phyloP scores from a whole-genome alignment of 2,888 invertebrate genomes.

The Protophormia terraenovae region DNA sequence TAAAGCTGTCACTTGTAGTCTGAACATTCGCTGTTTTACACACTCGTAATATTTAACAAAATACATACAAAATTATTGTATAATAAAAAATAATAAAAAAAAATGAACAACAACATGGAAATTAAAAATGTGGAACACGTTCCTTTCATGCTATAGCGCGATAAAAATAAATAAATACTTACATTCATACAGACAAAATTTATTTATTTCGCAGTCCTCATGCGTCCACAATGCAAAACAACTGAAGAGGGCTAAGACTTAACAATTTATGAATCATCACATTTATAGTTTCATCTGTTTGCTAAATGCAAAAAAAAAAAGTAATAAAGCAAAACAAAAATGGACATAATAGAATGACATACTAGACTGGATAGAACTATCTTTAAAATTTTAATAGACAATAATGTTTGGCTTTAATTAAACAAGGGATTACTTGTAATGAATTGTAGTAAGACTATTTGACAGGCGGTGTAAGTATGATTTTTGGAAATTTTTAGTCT shows the following conservation, averaged over 20 bases:
- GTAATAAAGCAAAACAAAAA: not conserved
- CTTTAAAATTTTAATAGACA: too few species aligned
- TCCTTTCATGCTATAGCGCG: constrained; percentile 58
- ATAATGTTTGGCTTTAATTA: too few species aligned
- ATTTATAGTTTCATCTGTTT: constrained; percentile 18
- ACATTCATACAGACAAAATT: constrained; percentile 4
- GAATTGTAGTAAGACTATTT: too few species aligned
- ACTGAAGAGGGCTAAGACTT: constrained; percentile 11
- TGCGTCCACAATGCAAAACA: constrained; percentile 18
- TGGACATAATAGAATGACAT: too few species aligned
- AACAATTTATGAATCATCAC: constrained; percentile 46
- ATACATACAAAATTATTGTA: constrained; percentile 27
- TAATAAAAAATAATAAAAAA: constrained; percentile 49
- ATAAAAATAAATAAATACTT: not conserved
- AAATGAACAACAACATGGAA: constrained; percentile 60
- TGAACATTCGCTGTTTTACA: not conserved
- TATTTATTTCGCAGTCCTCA: constrained; percentile 45
- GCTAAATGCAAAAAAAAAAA: not conserved
- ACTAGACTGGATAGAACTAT: too few species aligned
- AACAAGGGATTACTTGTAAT: too few species aligned
- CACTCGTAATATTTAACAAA: constrained; percentile 11
- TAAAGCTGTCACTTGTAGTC: constrained; percentile 60
- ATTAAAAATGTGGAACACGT: constrained; percentile 67
- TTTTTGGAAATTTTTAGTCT: too few species aligned
- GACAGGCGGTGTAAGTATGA: too few species aligned